A percentile compares a stretch with the other conserved stretches of the same genome.
phyloP scores from a whole-genome alignment of 2,797 vertebrate species.

The Percopsis omiscomaycus region DNA sequence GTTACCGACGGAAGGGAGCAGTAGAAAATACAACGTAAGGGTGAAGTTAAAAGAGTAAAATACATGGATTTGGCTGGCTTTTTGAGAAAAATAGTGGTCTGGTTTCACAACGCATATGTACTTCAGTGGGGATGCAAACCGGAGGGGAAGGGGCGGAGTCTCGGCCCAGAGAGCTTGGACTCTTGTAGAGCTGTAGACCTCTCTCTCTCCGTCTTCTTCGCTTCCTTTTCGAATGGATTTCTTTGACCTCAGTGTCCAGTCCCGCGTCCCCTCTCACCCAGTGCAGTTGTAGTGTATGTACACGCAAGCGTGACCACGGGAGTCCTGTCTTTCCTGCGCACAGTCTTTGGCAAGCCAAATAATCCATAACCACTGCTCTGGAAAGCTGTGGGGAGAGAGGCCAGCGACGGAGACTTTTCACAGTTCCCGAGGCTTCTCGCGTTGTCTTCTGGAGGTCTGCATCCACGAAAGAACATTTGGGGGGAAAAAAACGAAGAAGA shows the following conservation, averaged over 20 bases:
- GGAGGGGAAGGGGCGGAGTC: constrained; percentile 1
- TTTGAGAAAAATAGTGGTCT: constrained; percentile 41
- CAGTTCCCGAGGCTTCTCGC: too few relatives aligned
- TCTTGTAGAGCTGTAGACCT: not conserved
- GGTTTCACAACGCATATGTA: constrained; percentile 37
- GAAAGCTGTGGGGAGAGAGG: constrained; percentile 24
- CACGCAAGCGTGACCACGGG: constrained; percentile 39
- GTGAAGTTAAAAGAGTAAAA: constrained; percentile 41
- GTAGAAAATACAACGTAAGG: constrained; percentile 45
- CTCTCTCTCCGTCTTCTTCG: constrained; percentile 18
- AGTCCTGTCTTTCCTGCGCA: constrained; percentile 23
- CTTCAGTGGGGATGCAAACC: constrained; percentile 30
- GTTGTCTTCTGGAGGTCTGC: constrained; percentile 30
- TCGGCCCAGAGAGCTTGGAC: constrained; percentile 15
- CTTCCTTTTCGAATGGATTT: constrained; percentile 14
- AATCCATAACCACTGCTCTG: constrained; percentile 49
- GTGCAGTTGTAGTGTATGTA: constrained; percentile 27
- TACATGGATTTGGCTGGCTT: constrained; percentile 61
- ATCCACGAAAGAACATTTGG: constrained; percentile 24
- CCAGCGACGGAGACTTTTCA: constrained; percentile 27
- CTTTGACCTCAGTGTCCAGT: constrained; percentile 42
- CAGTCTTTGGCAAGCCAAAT: constrained; percentile 40
- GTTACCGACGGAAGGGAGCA: constrained; percentile 43
- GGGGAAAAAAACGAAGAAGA: constrained; percentile 23
- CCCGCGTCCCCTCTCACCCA: constrained; percentile 35